A percentile compares a stretch with the other conserved stretches of the same genome.
These are phyloP conservation scores for Cydia pomonella DNA, from an alignment of 1,140 invertebrate species.

Conservation along the genomic window DNA sequence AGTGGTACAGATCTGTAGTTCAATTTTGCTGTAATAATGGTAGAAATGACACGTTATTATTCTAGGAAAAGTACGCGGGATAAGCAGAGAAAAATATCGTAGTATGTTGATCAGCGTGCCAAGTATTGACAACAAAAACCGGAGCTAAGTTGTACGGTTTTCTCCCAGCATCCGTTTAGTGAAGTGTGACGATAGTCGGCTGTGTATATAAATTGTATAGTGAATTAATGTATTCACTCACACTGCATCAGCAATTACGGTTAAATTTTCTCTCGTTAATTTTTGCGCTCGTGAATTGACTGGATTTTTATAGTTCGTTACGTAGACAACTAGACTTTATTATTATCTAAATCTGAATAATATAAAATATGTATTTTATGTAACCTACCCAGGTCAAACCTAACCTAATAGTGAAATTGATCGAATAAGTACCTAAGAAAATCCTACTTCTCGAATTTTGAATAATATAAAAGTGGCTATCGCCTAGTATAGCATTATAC, in stretches of 20 bases:
- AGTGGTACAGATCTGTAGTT: constrained; percentile 5
- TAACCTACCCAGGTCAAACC: too few relatives aligned
- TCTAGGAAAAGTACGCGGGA: background rate
- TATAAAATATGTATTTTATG: too few relatives aligned
- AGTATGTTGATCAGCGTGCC: constrained; percentile 19
- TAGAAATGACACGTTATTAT: background rate
- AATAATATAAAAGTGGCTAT: too few relatives aligned
- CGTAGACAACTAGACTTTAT: background rate
- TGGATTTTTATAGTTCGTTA: background rate
- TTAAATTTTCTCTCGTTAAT: background rate
- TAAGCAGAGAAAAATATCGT: background rate
- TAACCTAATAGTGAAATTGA: too few relatives aligned
- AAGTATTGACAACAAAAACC: constrained; percentile 9
- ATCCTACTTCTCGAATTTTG: too few relatives aligned
- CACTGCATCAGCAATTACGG: background rate
- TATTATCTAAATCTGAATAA: too few relatives aligned
- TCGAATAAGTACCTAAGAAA: too few relatives aligned
- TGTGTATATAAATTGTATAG: background rate
- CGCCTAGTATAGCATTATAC: too few relatives aligned
- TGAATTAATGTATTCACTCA: background rate
- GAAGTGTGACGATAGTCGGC: constrained; percentile 18
- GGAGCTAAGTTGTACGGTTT: background rate
- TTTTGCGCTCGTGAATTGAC: background rate
- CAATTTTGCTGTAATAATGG: background rate
- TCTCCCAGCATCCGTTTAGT: constrained; percentile 34